Conservation (phyloP, 1,140 invertebrate species). For the Carposina sasakii region DNA sequence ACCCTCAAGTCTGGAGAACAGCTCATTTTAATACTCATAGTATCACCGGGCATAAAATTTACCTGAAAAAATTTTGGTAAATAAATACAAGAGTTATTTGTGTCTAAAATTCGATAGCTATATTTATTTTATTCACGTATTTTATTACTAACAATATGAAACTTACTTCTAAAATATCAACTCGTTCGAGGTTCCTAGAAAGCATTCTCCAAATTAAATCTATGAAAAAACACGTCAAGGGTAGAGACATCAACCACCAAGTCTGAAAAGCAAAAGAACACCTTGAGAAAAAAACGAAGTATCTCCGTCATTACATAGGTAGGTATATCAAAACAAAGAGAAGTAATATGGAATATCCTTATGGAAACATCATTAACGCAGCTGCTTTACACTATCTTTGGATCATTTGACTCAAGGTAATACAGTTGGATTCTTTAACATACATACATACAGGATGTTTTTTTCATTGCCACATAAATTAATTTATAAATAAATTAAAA, state of each 20-base stretch:
- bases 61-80: constrained; percentile 27
- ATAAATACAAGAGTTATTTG: too few species aligned
- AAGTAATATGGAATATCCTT: too few species aligned
- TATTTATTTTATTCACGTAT: neutral
- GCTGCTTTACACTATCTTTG: too few species aligned
- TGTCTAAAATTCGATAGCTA: neutral
- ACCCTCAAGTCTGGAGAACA: constrained; percentile 35
- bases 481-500: too few species aligned
- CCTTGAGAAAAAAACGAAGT: neutral
- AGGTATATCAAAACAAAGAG: too few species aligned
- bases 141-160: neutral
- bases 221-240: constrained; percentile 45
- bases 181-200: constrained; percentile 42
- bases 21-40: constrained; percentile 43
- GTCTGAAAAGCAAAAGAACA: constrained; percentile 38
- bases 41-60: constrained; percentile 44
- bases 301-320: too few species aligned
- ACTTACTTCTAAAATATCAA: constrained; percentile 53
- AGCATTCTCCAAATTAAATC: constrained; percentile 57
- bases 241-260: constrained; percentile 57
- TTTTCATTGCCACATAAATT: too few species aligned
- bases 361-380: too few species aligned
- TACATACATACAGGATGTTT: too few species aligned
- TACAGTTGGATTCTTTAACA: too few species aligned
- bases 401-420: too few species aligned